Evolutionary conservation across 23 tunicate genomes (phyloP).

Genomic region (Trididemnum nubilum): DNA sequence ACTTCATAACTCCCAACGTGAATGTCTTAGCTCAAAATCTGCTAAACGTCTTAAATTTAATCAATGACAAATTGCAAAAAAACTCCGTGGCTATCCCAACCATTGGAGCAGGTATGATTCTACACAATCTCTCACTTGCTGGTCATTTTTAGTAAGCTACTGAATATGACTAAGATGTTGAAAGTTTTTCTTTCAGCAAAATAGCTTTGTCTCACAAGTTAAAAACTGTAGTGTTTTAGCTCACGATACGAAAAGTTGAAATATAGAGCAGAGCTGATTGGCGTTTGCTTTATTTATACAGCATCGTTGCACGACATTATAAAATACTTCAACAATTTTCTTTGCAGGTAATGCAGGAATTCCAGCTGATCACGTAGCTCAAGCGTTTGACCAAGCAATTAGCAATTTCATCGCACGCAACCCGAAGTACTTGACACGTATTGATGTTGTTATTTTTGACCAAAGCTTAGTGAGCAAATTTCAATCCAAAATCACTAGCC

Average conservation of each 20-base stretch:
- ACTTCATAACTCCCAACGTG: slow-evolving; percentile 20
- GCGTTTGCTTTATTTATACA: too few relatives aligned
- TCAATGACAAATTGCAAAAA: slow-evolving; percentile 4
- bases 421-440: slow-evolving; percentile 11
- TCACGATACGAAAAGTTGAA: too few relatives aligned
- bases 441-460: slow-evolving; percentile 30
- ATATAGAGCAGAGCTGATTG: too few relatives aligned
- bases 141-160: neutral
- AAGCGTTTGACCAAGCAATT: slow-evolving; percentile 5
- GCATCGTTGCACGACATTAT: too few relatives aligned
- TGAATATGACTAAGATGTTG: neutral
- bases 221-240: too few relatives aligned
- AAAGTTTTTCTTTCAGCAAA: too few relatives aligned
- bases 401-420: neutral
- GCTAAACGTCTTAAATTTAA: neutral
- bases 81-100: slow-evolving; percentile 44
- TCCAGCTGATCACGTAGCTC: neutral
- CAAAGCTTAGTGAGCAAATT: neutral
- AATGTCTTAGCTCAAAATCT: neutral
- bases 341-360: slow-evolving; percentile 20
- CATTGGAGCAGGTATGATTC: slow-evolving; percentile 40
- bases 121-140: too few relatives aligned
- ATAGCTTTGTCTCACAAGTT: too few relatives aligned
- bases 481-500: neutral
- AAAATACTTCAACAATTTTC: too few relatives aligned